Evolutionary conservation across 2,797 vertebrate species (phyloP).

Genomic region (Oceanodroma leucorhoa): DNA sequence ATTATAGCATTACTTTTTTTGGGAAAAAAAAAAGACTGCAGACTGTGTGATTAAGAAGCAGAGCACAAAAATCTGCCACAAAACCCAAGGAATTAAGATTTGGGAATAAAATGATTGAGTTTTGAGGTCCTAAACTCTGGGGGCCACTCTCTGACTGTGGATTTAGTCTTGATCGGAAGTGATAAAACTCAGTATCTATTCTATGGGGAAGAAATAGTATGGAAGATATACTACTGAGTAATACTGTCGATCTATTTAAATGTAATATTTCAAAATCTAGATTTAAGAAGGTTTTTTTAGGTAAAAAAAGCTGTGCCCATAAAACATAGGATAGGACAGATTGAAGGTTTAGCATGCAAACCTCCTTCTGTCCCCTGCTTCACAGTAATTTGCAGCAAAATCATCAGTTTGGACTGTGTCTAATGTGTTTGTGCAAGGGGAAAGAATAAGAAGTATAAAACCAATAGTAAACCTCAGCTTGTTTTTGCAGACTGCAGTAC

Average conservation of each 20-base stretch:
- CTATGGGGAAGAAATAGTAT: neutral
- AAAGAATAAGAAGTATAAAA: neutral
- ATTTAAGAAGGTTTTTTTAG: neutral
- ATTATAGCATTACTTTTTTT: neutral
- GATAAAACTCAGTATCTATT: neutral
- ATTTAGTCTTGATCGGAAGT: neutral
- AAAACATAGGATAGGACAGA: neutral
- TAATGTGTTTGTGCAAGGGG: neutral
- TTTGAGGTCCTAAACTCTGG: neutral
- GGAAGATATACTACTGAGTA: neutral
- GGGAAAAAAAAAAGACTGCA: neutral
- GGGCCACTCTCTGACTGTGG: fast-evolving
- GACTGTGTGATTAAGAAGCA: neutral
- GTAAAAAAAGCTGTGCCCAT: neutral
- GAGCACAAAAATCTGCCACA: neutral
- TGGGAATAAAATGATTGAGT: neutral
- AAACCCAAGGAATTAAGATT: neutral
- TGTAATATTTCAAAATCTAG: neutral
- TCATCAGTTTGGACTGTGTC: neutral
- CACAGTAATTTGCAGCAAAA: neutral
- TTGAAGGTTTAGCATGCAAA: neutral
- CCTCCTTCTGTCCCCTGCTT: neutral
- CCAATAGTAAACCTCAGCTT: neutral
- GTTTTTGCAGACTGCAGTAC: neutral
- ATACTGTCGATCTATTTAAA: neutral